Evolutionary conservation across 2,888 invertebrate genomes (phyloP), one percentile per base, ranked within the genome.

Genomic region (Synergus itoensis): DNA sequence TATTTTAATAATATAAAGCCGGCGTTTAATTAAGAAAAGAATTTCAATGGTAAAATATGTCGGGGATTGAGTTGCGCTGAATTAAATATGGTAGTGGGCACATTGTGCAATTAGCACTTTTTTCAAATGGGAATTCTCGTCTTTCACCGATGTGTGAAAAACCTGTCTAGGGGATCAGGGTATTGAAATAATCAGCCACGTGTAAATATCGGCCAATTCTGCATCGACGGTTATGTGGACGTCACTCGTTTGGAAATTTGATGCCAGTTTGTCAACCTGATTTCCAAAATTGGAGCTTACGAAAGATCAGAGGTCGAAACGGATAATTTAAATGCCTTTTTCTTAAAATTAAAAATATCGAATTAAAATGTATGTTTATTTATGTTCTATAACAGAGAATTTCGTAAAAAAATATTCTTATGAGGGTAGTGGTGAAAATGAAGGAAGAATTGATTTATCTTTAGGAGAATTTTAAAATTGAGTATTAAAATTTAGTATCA

Each of bases 141-240:
- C 21, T 60, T 21, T 9, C 12, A 60, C 21, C 21, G 21, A 28
- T 28, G 62, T 21, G 21, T 62, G 62, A 11, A 60, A 60, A 60
- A 21, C 21, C 12, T 60, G 4, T 21, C 60, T 21, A 7, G 21
- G 28, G 28, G 62, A 62, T n/a, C 36, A 48, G 69, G 65, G 60
- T 64, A 79, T 63, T 67, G 77, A 82, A 85, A 82, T 78, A 82
- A 81, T 83, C 84, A 81, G 41, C 79, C 81, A 82, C 80, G 84
- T 78, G 83, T 81, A 84, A 87, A 87, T 77, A 88, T 89, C 78
- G 87, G 87, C 78, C 79, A 80, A 81, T 86, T 86, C 81, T 85
- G 78, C 83, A 40, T 78, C 79, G 83, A 79, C 83, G 86, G 40
- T 62, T 41, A 28, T 75, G 77, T 79, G 60, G 75, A 63, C 77